These are phyloP conservation scores for Argya squamiceps DNA, from an alignment of 2,797 vertebrate genomes.

Conservation along the genomic window DNA sequence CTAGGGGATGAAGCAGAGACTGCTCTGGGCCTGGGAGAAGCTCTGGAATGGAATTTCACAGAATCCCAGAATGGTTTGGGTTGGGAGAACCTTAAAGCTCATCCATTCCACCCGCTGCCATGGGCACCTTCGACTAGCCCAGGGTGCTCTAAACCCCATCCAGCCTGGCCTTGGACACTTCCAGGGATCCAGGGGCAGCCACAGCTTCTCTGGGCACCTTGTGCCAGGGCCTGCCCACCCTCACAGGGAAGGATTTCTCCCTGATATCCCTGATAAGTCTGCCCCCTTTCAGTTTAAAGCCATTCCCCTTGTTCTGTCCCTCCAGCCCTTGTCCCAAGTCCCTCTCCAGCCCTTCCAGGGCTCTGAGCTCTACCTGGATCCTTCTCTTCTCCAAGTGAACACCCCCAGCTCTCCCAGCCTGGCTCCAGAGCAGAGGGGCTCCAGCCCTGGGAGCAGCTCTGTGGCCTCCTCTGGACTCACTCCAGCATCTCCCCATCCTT, in stretches of 20 bases:
- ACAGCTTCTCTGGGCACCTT: neutral
- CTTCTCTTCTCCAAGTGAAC: neutral
- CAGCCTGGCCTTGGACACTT: rapidly evolving
- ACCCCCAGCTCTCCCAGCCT: neutral
- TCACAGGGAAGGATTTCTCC: neutral
- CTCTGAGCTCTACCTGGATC: neutral
- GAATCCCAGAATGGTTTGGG: neutral
- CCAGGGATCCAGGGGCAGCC: neutral
- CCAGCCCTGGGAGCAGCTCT: neutral
- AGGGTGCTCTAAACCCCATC: rapidly evolving
- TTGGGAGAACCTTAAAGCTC: neutral
- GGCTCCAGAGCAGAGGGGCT: neutral
- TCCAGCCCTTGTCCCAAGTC: neutral
- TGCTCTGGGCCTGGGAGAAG: neutral
- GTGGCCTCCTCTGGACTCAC: rapidly evolving
- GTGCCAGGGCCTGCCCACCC: rapidly evolving
- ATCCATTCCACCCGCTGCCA: too few species aligned
- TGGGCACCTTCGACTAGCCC: rapidly evolving
- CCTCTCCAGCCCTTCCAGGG: neutral
- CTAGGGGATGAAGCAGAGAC: neutral
- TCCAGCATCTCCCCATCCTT: neutral
- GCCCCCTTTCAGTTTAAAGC: neutral
- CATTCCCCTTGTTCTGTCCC: neutral
- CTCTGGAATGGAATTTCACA: neutral
- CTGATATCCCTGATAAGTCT: neutral